A percentile compares a stretch with the other conserved stretches of the same genome.
Evolutionary conservation across 2,888 invertebrate species (phyloP).

Genomic region (Stenichneumon culpator): DNA sequence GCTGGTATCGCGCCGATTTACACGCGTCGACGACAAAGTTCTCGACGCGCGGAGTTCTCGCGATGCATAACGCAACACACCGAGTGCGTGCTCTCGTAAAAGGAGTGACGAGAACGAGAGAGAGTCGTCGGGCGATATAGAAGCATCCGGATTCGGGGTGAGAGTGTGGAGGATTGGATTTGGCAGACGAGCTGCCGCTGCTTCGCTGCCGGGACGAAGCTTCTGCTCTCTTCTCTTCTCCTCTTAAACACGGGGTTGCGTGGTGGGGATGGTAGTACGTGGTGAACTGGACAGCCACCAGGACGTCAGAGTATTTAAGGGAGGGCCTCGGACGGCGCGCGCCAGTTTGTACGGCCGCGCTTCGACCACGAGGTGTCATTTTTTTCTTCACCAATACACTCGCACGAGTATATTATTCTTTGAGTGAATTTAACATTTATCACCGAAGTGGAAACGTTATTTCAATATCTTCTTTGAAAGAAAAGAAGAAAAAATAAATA

Average conservation of each 20-base stretch:
- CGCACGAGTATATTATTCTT: not conserved
- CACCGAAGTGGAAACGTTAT: not conserved
- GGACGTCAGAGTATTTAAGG: slow-evolving; percentile 80
- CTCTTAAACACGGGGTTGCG: slow-evolving; percentile 53
- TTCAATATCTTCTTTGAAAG: not conserved
- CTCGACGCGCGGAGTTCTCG: slow-evolving; percentile 11
- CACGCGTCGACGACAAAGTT: slow-evolving; percentile 14
- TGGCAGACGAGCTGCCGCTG: slow-evolving; percentile 76
- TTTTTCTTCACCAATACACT: not conserved
- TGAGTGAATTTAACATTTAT: not conserved
- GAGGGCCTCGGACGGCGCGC: slow-evolving; percentile 79
- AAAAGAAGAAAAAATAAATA: not conserved
- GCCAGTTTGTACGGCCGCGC: slow-evolving; percentile 76
- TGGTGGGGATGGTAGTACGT: slow-evolving; percentile 72
- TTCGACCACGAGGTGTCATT: slow-evolving; percentile 67
- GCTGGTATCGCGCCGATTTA: not conserved
- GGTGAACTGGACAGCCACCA: slow-evolving; percentile 79
- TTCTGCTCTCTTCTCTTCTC: slow-evolving; percentile 36
- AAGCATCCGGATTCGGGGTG: slow-evolving; percentile 76
- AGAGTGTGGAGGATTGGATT: slow-evolving; percentile 77
- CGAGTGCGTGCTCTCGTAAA: slow-evolving; percentile 14
- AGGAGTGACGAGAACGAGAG: slow-evolving; percentile 40
- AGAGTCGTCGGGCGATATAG: slow-evolving; percentile 32
- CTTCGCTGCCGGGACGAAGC: slow-evolving; percentile 14
- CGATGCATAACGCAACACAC: not conserved